These are phyloP conservation scores for Mactromeris polynyma DNA, from an alignment of 2,888 invertebrate genomes.

Conservation along the genomic window DNA sequence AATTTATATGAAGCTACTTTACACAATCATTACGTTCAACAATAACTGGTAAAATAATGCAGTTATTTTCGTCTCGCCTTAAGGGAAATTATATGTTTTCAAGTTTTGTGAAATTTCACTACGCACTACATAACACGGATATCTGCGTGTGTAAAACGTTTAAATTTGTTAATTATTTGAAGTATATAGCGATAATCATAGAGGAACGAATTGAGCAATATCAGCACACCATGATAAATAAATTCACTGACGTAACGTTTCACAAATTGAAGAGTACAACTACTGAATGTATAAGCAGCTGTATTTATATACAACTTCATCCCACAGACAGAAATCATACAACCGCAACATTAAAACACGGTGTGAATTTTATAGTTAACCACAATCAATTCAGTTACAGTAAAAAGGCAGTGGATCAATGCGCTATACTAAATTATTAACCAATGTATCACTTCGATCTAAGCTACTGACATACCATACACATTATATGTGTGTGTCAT, in stretches of 20 bases:
- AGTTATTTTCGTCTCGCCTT: background rate
- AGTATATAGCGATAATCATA: background rate
- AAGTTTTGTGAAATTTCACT: too few species aligned
- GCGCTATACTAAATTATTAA: constrained; percentile 5
- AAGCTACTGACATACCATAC: background rate
- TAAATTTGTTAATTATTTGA: background rate
- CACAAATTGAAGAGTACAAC: background rate
- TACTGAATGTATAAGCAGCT: background rate
- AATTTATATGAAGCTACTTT: background rate
- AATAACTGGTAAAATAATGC: background rate
- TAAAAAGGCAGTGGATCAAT: background rate
- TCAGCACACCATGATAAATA: background rate
- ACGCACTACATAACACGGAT: too few species aligned
- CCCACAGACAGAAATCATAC: background rate
- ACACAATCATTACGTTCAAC: background rate
- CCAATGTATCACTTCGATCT: background rate
- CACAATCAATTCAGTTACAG: background rate
- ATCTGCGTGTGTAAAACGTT: background rate
- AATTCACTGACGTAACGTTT: background rate
- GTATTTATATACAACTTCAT: background rate
- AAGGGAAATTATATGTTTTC: too few species aligned
- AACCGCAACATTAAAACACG: constrained; percentile 13
- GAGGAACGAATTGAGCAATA: background rate
- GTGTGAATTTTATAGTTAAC: constrained; percentile 1
- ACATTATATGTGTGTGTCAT: background rate